Evolutionary conservation across 2,888 invertebrate species (phyloP).

Genomic region (Temnothorax rugatulus): DNA sequence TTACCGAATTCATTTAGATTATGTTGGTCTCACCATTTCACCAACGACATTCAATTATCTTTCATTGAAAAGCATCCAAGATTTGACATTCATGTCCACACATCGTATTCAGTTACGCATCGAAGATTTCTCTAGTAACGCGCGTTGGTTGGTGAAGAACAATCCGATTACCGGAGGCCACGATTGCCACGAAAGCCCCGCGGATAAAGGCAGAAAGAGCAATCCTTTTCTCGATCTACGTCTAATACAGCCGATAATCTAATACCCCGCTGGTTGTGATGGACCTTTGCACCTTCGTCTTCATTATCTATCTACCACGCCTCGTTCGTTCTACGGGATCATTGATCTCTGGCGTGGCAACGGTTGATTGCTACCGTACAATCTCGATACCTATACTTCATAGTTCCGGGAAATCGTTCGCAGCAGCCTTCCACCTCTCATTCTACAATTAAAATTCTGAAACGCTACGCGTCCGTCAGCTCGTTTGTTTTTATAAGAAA

Average conservation of each 20-base stretch:
- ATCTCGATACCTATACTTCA: slow-evolving; percentile 20
- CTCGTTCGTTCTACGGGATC: slow-evolving; percentile 69
- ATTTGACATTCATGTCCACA: slow-evolving; percentile 39
- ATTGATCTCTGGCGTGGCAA: slow-evolving; percentile 67
- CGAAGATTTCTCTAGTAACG: slow-evolving; percentile 41
- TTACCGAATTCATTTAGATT: neutral
- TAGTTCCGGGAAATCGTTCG: slow-evolving; percentile 22
- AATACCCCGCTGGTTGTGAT: slow-evolving; percentile 64
- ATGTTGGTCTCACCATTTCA: neutral
- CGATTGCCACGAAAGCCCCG: slow-evolving; percentile 44
- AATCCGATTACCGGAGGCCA: slow-evolving; percentile 56
- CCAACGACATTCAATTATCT: slow-evolving; percentile 39
- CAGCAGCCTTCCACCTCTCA: neutral
- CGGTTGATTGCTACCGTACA: slow-evolving; percentile 59
- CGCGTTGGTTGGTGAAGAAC: slow-evolving; percentile 39
- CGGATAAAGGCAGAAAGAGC: slow-evolving; percentile 61
- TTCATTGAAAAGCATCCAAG: slow-evolving; percentile 17
- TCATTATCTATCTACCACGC: slow-evolving; percentile 75
- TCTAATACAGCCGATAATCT: slow-evolving; percentile 73
- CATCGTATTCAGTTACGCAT: slow-evolving; percentile 54
- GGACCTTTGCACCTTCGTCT: slow-evolving; percentile 77
- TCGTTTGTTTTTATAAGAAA: slow-evolving; percentile 24
- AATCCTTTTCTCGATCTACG: slow-evolving; percentile 65
- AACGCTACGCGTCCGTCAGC: slow-evolving; percentile 7
- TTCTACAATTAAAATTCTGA: slow-evolving; percentile 49